Evolutionary conservation across 2,113 vertebrate genomes (phyloP).

Genomic region (Antigone vipio): DNA sequence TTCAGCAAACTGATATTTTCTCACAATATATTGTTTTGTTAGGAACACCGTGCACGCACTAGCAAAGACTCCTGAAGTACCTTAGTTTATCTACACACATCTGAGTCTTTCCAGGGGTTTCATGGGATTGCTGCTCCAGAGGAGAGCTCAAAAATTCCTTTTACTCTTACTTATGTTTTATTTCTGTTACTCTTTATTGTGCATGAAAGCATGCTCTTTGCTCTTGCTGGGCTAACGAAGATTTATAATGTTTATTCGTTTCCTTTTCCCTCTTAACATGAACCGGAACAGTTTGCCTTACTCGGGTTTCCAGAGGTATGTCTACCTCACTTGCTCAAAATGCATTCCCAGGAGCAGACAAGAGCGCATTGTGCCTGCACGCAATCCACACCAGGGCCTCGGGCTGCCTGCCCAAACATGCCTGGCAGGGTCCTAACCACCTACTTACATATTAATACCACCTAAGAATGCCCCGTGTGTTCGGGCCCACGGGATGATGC

Average conservation of each 20-base stretch:
- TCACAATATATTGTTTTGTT: background rate
- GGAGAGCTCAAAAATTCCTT: background rate
- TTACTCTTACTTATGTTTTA: background rate
- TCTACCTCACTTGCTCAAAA: constrained; percentile 14
- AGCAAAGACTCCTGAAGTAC: background rate
- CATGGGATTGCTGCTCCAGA: background rate
- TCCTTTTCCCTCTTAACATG: constrained; percentile 50
- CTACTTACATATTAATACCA: constrained; percentile 43
- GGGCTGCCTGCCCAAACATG: constrained; percentile 40
- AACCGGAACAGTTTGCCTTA: constrained; percentile 52
- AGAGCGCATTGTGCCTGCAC: constrained; percentile 35
- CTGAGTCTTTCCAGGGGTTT: background rate
- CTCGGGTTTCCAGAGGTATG: constrained; percentile 39
- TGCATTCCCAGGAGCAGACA: constrained; percentile 40
- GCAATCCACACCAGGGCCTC: background rate
- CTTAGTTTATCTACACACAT: background rate
- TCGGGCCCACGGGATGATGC: background rate
- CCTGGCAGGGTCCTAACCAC: constrained; percentile 30
- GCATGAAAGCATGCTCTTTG: background rate
- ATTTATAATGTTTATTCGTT: constrained; percentile 48
- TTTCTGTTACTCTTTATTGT: background rate
- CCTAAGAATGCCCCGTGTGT: constrained; percentile 30
- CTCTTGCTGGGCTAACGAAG: background rate
- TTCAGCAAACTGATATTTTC: background rate
- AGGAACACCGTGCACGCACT: background rate